phyloP scores from a whole-genome alignment of 2,113 vertebrate genomes.

The Oreotrochilus melanogaster region DNA sequence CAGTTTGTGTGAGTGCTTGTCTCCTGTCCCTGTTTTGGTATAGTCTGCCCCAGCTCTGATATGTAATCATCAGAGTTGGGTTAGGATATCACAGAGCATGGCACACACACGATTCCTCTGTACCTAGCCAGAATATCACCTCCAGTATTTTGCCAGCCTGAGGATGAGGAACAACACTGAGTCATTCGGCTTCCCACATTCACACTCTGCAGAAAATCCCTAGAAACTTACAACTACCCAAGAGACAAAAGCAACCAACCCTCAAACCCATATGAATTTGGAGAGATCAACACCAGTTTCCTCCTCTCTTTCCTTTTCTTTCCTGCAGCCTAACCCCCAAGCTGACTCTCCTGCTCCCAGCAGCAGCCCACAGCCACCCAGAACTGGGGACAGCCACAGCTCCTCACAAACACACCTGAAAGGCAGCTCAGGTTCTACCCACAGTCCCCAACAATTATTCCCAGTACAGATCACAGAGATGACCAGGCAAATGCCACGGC shows the following conservation, averaged over 20 bases:
- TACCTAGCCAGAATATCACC: accelerated
- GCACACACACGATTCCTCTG: accelerated
- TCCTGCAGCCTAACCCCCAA: background rate
- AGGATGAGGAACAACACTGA: background rate
- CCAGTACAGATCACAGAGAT: background rate
- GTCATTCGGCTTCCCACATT: background rate
- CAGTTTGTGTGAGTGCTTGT: background rate
- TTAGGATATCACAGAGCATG: background rate
- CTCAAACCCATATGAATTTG: background rate
- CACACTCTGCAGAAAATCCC: background rate
- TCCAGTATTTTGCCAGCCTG: background rate
- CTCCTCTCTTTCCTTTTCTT: background rate
- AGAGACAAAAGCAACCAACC: background rate
- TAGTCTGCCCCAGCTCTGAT: accelerated
- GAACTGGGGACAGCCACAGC: accelerated
- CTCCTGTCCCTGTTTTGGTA: background rate
- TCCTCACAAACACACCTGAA: background rate
- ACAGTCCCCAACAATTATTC: accelerated
- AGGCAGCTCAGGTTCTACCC: background rate
- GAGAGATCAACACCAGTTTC: background rate
- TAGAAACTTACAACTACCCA: background rate
- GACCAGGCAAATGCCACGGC: background rate
- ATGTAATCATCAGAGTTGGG: accelerated
- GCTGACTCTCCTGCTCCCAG: background rate
- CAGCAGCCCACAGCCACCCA: accelerated